These are phyloP conservation scores for Gryllus longicercus DNA, from an alignment of 2,888 invertebrate species.

Conservation along the genomic window DNA sequence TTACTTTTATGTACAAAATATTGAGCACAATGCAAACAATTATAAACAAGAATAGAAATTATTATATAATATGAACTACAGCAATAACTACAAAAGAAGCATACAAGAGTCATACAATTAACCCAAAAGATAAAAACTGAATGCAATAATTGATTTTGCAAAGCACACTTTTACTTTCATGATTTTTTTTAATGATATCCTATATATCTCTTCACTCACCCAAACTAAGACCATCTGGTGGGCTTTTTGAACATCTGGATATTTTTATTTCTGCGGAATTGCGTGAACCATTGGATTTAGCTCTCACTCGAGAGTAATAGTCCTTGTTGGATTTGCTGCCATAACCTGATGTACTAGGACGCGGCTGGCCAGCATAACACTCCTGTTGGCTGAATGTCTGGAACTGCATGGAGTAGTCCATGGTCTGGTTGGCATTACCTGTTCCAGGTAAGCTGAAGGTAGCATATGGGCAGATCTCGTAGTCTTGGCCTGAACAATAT, in stretches of 20 bases:
- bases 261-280: conserved; percentile 34
- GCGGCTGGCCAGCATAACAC: conserved; percentile 41
- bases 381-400: conserved; percentile 45
- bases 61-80: no score
- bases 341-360: conserved; percentile 33
- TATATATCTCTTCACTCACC: conserved; percentile 37
- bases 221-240: conserved; percentile 43
- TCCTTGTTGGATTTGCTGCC: conserved; percentile 36
- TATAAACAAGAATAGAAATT: no score
- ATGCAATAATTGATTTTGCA: no score
- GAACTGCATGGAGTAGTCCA: conserved; percentile 44
- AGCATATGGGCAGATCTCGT: conserved; percentile 47
- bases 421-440: conserved; percentile 38
- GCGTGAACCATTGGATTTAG: conserved; percentile 33
- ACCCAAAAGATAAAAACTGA: no score
- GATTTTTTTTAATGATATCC: background rate
- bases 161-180: background rate
- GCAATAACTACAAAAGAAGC: no score
- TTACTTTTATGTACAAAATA: no score
- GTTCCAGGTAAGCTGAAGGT: conserved; percentile 44
- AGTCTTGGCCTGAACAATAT: conserved; percentile 37
- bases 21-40: no score
- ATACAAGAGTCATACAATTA: no score
- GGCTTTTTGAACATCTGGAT: conserved; percentile 41
- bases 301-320: conserved; percentile 37